phyloP scores from a whole-genome alignment of 2,888 invertebrate genomes.

The Chaetogeoica ovagalla region DNA sequence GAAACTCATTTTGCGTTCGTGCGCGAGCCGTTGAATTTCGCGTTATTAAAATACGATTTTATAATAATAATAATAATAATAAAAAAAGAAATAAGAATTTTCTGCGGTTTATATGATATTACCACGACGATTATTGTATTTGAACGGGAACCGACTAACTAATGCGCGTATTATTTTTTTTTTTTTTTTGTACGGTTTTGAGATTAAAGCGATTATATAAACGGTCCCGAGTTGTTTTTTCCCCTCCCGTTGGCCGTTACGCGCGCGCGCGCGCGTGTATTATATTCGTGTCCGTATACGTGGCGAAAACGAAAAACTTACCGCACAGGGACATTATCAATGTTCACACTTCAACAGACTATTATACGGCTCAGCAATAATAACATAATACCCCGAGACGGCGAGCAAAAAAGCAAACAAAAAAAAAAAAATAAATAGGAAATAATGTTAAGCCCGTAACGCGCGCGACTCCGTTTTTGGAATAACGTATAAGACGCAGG shows the following conservation, averaged over 20 bases:
- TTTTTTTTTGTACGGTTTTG: not conserved
- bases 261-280: not conserved
- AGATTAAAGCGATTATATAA: constrained; percentile 30
- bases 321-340: not conserved
- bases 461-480: too few species aligned
- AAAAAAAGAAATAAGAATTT: too few species aligned
- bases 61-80: too few species aligned
- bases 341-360: constrained; percentile 4
- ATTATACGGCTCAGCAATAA: not conserved
- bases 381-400: not conserved
- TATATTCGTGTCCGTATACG: not conserved
- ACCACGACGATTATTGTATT: not conserved
- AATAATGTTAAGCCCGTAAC: too few species aligned
- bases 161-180: not conserved
- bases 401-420: too few species aligned
- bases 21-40: not conserved
- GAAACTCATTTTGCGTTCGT: not conserved
- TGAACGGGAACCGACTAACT: not conserved
- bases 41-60: not conserved
- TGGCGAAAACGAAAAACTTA: constrained; percentile 14
- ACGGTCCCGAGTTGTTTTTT: not conserved
- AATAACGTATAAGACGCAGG: too few species aligned
- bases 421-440: too few species aligned
- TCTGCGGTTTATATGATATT: too few species aligned
- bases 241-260: not conserved